Evolutionary conservation across 1,140 invertebrate species (phyloP).

Genomic region (Patella vulgata): DNA sequence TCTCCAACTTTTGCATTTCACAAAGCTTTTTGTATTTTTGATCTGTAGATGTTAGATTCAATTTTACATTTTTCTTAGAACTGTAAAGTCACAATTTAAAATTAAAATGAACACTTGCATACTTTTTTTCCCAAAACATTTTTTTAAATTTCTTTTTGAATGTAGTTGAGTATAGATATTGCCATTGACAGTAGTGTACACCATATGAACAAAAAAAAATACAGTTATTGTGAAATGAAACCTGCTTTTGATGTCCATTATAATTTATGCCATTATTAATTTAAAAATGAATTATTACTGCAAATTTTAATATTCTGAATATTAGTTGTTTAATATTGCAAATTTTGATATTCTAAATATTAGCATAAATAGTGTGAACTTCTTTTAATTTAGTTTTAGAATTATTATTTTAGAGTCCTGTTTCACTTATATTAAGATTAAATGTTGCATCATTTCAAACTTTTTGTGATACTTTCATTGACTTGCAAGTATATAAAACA

Average conservation of each 20-base stretch:
- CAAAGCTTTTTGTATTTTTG: no score
- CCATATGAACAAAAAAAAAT: constrained; percentile 2
- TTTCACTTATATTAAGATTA: constrained; percentile 14
- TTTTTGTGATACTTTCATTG: constrained; percentile 24
- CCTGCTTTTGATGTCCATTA: neutral
- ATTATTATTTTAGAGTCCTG: constrained; percentile 9
- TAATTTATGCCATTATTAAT: neutral
- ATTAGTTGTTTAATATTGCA: constrained; percentile 14
- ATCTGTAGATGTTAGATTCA: no score
- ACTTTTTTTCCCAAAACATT: no score
- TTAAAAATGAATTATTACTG: constrained; percentile 6
- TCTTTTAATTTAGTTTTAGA: neutral
- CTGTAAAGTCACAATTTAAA: no score
- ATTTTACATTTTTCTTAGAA: no score
- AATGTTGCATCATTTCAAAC: constrained; percentile 12
- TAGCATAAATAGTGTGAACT: neutral
- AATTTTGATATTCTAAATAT: constrained; percentile 1
- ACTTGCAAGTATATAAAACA: no score
- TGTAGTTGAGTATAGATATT: neutral
- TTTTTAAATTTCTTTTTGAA: no score
- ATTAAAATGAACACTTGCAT: no score
- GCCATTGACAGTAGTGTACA: constrained; percentile 3
- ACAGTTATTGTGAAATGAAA: constrained; percentile 9
- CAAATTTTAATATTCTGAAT: constrained; percentile 2
- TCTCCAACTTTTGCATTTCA: no score